These are phyloP conservation scores for Protaetia brevitarsis DNA, from an alignment of 1,140 invertebrate genomes.

Conservation along the genomic window DNA sequence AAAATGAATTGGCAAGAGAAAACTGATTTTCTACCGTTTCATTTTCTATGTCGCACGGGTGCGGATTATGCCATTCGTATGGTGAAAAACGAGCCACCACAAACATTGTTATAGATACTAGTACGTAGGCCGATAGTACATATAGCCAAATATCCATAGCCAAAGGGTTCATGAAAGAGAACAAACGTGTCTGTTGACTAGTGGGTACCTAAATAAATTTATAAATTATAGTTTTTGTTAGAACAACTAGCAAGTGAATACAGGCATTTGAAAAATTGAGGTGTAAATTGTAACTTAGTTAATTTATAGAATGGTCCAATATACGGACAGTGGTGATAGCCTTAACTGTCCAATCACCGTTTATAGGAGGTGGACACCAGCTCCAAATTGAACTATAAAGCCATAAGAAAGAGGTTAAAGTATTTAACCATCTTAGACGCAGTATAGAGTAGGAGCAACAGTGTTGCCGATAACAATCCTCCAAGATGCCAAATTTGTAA, in stretches of 20 bases:
- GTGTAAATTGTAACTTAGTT: too few species aligned
- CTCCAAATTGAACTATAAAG: too few species aligned
- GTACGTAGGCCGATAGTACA: slow-evolving; percentile 71
- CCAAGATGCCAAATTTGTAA: too few species aligned
- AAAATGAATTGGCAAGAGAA: slow-evolving; percentile 69
- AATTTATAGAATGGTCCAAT: too few species aligned
- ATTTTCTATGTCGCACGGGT: slow-evolving; percentile 65
- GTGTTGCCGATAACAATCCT: too few species aligned
- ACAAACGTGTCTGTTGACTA: slow-evolving; percentile 70
- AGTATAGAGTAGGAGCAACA: too few species aligned
- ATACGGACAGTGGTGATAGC: too few species aligned
- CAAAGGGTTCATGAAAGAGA: slow-evolving; percentile 85
- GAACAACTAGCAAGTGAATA: not conserved
- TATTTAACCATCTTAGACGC: too few species aligned
- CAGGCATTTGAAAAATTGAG: too few species aligned
- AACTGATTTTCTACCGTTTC: slow-evolving; percentile 64
- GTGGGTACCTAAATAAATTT: slow-evolving; percentile 53
- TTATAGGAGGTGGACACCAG: too few species aligned
- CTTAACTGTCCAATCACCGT: too few species aligned
- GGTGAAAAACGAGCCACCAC: slow-evolving; percentile 77
- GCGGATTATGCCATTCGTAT: slow-evolving; percentile 77
- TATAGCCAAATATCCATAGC: slow-evolving; percentile 82
- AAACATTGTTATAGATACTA: slow-evolving; percentile 80
- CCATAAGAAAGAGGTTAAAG: too few species aligned
- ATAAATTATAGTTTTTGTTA: not conserved